Conservation (phyloP, 2,113 vertebrate genomes). For the Apodemus speciosus region DNA sequence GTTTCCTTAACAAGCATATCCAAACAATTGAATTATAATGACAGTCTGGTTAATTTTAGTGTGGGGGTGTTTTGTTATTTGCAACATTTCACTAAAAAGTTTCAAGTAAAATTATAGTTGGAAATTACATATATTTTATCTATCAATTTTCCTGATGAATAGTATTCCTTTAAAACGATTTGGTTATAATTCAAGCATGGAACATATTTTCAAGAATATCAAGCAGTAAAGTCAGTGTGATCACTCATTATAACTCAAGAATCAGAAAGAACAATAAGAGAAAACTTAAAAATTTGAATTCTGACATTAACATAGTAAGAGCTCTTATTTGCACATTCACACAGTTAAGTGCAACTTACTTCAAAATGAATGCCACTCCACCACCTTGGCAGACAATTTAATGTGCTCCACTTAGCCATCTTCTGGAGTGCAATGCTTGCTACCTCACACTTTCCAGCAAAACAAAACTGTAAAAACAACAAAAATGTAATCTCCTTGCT, state of each 20-base stretch:
- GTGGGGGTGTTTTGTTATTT: neutral
- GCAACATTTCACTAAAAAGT: neutral
- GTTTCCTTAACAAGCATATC: neutral
- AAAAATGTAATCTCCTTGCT: slow-evolving; percentile 50
- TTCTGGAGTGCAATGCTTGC: slow-evolving; percentile 46
- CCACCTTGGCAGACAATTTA: slow-evolving; percentile 66
- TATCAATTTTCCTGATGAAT: neutral
- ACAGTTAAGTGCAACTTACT: slow-evolving; percentile 55
- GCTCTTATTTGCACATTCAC: slow-evolving; percentile 70
- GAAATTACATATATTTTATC: neutral
- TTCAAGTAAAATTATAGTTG: neutral
- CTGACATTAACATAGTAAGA: slow-evolving; percentile 55
- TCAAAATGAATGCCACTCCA: slow-evolving; percentile 56
- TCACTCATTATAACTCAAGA: slow-evolving; percentile 17
- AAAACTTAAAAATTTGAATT: slow-evolving; percentile 61
- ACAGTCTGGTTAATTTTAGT: neutral
- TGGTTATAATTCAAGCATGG: neutral
- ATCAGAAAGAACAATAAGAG: slow-evolving; percentile 31
- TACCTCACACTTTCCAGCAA: neutral
- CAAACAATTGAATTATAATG: neutral
- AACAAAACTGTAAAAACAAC: slow-evolving; percentile 63
- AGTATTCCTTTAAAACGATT: slow-evolving; percentile 23
- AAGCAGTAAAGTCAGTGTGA: neutral
- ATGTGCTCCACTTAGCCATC: slow-evolving; percentile 66
- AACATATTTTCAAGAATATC: neutral